These are phyloP conservation scores for Drosophila heteroneura DNA, from an alignment of 2,888 invertebrate genomes.

Conservation along the genomic window DNA sequence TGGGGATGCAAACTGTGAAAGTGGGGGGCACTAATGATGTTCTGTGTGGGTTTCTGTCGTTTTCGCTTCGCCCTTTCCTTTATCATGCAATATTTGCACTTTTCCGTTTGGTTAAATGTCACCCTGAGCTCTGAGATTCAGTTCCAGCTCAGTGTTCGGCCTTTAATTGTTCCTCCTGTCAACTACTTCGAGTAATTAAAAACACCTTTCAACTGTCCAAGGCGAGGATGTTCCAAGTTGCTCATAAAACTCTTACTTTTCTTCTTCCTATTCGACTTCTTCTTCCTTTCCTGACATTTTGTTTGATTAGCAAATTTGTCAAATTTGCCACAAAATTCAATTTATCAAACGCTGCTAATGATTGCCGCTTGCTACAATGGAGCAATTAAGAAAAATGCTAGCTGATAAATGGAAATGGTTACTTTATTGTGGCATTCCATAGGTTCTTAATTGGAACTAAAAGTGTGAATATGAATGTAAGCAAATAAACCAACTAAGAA, in stretches of 20 bases:
- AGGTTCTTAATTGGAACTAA: neutral
- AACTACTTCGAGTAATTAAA: slow-evolving; percentile 81
- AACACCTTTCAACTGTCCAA: slow-evolving; percentile 83
- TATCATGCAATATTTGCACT: slow-evolving; percentile 76
- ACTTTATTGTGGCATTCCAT: neutral
- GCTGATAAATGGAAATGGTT: slow-evolving; percentile 5
- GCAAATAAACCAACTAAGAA: neutral
- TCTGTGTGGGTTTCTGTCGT: slow-evolving; percentile 71
- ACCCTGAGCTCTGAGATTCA: slow-evolving; percentile 41
- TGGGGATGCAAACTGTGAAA: slow-evolving; percentile 6
- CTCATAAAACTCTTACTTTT: neutral
- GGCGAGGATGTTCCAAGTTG: slow-evolving; percentile 30
- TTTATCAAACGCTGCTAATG: slow-evolving; percentile 76
- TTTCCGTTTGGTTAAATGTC: slow-evolving; percentile 78
- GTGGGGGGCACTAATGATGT: slow-evolving; percentile 72
- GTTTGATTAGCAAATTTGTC: slow-evolving; percentile 73
- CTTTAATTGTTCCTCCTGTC: slow-evolving; percentile 74
- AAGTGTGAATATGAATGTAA: neutral
- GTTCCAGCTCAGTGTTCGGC: slow-evolving; percentile 29
- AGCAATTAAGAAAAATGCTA: slow-evolving; percentile 7
- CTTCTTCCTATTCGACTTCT: neutral
- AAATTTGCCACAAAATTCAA: slow-evolving; percentile 68
- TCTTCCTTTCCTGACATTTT: slow-evolving; percentile 36
- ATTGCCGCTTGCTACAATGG: slow-evolving; percentile 51
- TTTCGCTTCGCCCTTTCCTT: slow-evolving; percentile 23